Base-by-base conservation (phyloP, 2,888 invertebrate species). In the Phyto melanocephala region DNA sequence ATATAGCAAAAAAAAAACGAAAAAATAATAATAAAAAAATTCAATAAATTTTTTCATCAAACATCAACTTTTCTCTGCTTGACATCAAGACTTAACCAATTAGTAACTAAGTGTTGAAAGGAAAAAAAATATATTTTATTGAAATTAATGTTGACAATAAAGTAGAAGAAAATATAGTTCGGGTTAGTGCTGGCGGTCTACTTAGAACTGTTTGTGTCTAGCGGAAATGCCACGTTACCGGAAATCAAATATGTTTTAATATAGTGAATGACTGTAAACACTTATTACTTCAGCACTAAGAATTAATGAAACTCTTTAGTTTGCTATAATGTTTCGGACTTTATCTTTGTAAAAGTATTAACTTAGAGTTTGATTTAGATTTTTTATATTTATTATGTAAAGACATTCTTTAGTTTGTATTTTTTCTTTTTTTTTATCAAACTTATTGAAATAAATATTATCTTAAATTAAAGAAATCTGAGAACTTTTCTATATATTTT, bases 101-200 rank as follows among this genome's bases (percentile, higher is more conserved):
- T n/a, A 13, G 24, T 17, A 60, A 60, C 24, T 2, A 58, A 15
- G 50, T 60, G 24, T 35, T 40, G 4, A 70, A 22, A 56, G 15
- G 20, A 50, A 35, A 62, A 37, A n/a, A 28, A n/a, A 1, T 45
- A 33, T 33, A 60, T 45, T 76, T 54, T 28, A 71, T 71, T 71
- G 22, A 67, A 67, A 74, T 80, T 60, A 52, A 68, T 80, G 67
- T 68, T 47, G 79, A 45, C 24, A 74, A 67, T 74, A 60, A 74
- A 80, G 54, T 20, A 8, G 35, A 20, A 71, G 56, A 78, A 42
- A 56, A 47, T 47, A 47, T 58, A 47, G 65, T 37, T 13, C 56
- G 47, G n/a, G 37, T 37, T 58, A 47, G 2, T 52, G 4, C 7
- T 4, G 45, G 65, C 4, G 33, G 17, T 10, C n/a, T 40, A 5